Conservation (phyloP, 1,140 invertebrate genomes). For the Lanistes nyassanus region DNA sequence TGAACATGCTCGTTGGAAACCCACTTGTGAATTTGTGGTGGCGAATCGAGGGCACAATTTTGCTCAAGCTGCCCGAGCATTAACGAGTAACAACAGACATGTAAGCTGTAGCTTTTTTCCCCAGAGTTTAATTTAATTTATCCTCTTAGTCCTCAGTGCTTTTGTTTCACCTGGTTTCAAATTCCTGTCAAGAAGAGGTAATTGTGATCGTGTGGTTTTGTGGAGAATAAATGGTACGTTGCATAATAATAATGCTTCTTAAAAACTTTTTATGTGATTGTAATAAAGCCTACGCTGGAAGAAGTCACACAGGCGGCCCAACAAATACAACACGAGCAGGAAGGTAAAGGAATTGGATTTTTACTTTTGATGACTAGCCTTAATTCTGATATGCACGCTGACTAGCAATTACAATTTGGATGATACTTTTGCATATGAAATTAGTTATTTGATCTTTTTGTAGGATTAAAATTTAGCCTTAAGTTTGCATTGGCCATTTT, state of each 20-base stretch:
- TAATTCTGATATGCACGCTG: too few species aligned
- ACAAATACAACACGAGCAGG: neutral
- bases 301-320: slow-evolving; percentile 12
- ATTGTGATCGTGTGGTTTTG: neutral
- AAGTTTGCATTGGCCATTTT: too few species aligned
- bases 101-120: neutral
- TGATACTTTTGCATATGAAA: too few species aligned
- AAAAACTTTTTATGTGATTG: neutral
- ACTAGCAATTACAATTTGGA: too few species aligned
- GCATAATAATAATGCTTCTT: neutral
- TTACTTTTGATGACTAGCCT: too few species aligned
- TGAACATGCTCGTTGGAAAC: slow-evolving; percentile 73
- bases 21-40: slow-evolving; percentile 79
- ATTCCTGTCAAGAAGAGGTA: neutral
- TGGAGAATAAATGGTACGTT: neutral
- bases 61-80: slow-evolving; percentile 3
- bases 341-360: too few species aligned
- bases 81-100: slow-evolving; percentile 14
- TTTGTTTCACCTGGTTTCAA: neutral
- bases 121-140: neutral
- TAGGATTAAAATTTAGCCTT: too few species aligned
- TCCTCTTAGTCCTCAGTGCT: neutral
- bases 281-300: neutral
- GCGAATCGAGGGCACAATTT: slow-evolving; percentile 76
- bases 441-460: too few species aligned